Percentiles rank a stretch among this genome's conserved stretches.
Evolutionary conservation across 2,888 invertebrate genomes (phyloP).

Genomic region (Lochmaea crataegi): DNA sequence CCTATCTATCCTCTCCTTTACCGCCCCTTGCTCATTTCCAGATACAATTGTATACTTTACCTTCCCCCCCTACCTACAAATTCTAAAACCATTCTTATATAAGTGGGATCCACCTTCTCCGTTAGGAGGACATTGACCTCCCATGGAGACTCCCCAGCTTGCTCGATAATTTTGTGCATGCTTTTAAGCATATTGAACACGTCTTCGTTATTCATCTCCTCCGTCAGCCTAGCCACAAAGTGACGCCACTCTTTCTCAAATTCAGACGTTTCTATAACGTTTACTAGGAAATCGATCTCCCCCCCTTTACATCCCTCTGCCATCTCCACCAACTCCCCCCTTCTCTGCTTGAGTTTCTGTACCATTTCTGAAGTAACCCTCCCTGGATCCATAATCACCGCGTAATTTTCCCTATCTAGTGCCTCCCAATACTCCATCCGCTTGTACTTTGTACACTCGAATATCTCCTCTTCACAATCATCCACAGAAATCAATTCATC

Average conservation of each 20-base stretch:
- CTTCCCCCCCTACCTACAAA: not conserved
- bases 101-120: not conserved
- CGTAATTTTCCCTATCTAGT: not conserved
- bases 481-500: too few species aligned
- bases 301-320: not conserved
- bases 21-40: too few species aligned
- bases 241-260: not conserved
- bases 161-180: not conserved
- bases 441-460: not conserved
- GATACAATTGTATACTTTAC: not conserved
- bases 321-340: not conserved
- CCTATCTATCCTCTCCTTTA: too few species aligned
- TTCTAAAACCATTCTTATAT: not conserved
- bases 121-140: not conserved
- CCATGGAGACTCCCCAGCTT: not conserved
- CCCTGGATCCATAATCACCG: not conserved
- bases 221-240: not conserved
- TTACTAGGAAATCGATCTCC: not conserved
- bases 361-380: not conserved
- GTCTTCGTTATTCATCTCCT: not conserved
- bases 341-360: not conserved
- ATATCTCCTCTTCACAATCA: not conserved
- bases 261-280: not conserved
- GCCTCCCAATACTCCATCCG: not conserved
- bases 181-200: not conserved